Base-by-base conservation (phyloP, 37 sponge, comb jelly and placozoan genomes). In the Halisarca cf. caerulea region DNA sequence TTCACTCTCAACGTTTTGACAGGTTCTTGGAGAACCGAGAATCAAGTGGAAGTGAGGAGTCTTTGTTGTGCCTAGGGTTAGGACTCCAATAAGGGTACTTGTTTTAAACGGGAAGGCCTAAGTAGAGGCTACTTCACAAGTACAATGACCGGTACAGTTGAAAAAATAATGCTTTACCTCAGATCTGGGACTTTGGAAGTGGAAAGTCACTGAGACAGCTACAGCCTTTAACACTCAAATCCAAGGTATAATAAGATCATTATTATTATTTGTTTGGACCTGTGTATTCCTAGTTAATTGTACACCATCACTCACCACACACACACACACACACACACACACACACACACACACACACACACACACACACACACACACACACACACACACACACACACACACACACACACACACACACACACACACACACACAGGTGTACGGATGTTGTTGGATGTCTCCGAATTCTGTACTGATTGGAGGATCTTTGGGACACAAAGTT, bases 11-110 rank as follows among this genome's bases (percentile, higher is more conserved):
- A 73, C 38, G 68, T 89, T 23, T 43, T 70, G 39, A 89, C 90
- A 36, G 90, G 90, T 6, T 89, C 90, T 20, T 89, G 90, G 90
- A 69, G 86, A 25, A 44, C 62, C 1, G 33, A 80, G 35, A 60
- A 80, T 27, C 53, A 82, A 4, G 25, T 89, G 33, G 72, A 89
- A 73, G 90, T 89, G 77, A 30, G 25, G 25, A 62, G 30, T 28
- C 64, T 62, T 28, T 23, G 11, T 47, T 47, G 51, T n/a, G n/a
- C n/a, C n/a, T n/a, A n/a, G n/a, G n/a, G n/a, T n/a, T n/a, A n/a
- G n/a, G n/a, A n/a, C n/a, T n/a, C n/a, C n/a, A n/a, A n/a, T n/a
- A n/a, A n/a, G n/a, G n/a, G n/a, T n/a, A n/a, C n/a, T n/a, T n/a
- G n/a, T n/a, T n/a, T n/a, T n/a, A n/a, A n/a, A n/a, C n/a, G n/a